Base-by-base conservation (phyloP, 2,797 vertebrate species). In the Galago senegalensis region DNA sequence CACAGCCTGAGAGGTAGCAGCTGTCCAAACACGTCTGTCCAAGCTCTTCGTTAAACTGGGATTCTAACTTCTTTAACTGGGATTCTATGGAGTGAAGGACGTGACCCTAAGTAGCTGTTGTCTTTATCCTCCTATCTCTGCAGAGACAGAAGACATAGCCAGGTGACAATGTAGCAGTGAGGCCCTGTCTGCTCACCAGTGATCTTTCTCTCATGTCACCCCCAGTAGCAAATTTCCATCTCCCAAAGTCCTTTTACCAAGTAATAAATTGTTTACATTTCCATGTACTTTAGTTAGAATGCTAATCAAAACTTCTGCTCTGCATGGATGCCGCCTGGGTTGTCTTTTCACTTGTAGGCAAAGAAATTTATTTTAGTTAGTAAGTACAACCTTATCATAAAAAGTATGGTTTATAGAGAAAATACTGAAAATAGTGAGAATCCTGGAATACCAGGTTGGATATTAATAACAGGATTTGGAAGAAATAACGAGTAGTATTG, bases 331-430 rank as follows among this genome's bases (percentile, higher is more conserved):
- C 14, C 67, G 25, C 80, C 73, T 86, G 58, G 27, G 31, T 58
- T 77, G 34, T 63, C 43, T 72, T 93, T 93, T 93, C 63, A 46
- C 18, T 43, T 49, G 27, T 87, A 95, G 43, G 20, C 73, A 84
- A 92, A 90, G 31, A 87, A 69, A 56, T 13, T 1, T 23, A 34
- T 83, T 92, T 29, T 53, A 76, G 63, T 84, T 53, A 63, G 40
- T 56, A 56, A 73, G 43, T 61, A 60, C 77, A 85, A 60, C 14
- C n/a, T 70, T 86, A 85, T 46, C 27, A 40, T 34, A 4, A 56
- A 83, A 76, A 95, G 73, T 37, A 60, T 10, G 58, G 10, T 75
- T 58, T 94, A 43, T 53, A 17, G 79, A 80, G 80, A 34, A 77
- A 70, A 86, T 75, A 20, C 53, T 75, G n/a, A 70, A 67, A 90